Evolutionary conservation across 2,888 invertebrate genomes (phyloP), one percentile per base, ranked within the genome.

Genomic region (Ophion costatus): DNA sequence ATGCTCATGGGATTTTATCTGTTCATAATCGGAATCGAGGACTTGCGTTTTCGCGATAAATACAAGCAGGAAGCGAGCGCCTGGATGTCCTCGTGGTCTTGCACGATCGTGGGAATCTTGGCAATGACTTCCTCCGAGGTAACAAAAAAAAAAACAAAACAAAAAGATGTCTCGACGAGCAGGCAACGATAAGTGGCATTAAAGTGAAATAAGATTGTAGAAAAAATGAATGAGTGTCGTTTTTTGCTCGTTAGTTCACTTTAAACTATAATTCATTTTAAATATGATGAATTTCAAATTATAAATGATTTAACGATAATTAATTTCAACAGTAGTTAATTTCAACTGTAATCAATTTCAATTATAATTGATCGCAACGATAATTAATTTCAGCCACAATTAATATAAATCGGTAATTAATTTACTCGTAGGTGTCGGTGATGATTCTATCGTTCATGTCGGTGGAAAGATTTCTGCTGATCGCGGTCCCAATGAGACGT

Each of bases 371-470:
- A 33, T 33, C 2, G 2, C 2, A 33, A 33, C 38, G 38, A 2
- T 38, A 38, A 38, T 38, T 9, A 38, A 38, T 38, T 38, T 38
- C 29, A 1, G 7, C 38, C 7, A 38, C 1, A 38, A 38, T 38
- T 38, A 38, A 38, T 38, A 9, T 38, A 38, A 38, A 38, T 38
- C 38, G 38, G 9, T 38, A 38, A 38, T 38, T 1, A 38, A 38
- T 38, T 38, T 38, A 38, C 0, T 61, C 61, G 10, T 1, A 95
- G 95, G 95, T 96, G 1, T 96, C 96, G 9, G 95, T 97, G 91
- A 92, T 96, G 61, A 95, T 96, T 82, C 92, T 97, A 86, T 95
- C 96, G 1, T 96, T 96, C 90, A 96, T 97, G 95, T 96, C 96
- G 0, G 92, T 96, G 88, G 96, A 96, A 88, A 94, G 96, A 87